phyloP scores from a whole-genome alignment of 2,797 vertebrate genomes.

The Ptychadena robeensis region DNA sequence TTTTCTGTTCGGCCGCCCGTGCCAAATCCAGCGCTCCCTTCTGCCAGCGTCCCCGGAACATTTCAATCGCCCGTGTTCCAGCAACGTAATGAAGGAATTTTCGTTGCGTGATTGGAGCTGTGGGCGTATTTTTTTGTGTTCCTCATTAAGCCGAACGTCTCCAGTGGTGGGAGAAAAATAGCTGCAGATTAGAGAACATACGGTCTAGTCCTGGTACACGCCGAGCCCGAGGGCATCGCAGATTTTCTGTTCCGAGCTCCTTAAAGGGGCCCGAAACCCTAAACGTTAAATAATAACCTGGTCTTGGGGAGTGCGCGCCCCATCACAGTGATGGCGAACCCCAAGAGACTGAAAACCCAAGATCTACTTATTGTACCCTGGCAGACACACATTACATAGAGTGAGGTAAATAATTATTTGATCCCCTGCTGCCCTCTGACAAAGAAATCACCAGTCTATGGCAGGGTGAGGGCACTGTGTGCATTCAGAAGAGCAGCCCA shows the following conservation, averaged over 20 bases:
- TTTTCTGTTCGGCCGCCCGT: not conserved
- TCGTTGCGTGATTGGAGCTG: not conserved
- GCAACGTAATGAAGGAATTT: not conserved
- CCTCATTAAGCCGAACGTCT: slow-evolving; percentile 40
- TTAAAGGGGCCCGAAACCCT: not conserved
- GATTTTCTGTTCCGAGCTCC: too few relatives aligned
- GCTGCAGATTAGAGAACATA: slow-evolving; percentile 40
- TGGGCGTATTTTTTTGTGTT: slow-evolving; percentile 53
- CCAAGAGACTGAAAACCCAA: too few relatives aligned
- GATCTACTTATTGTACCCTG: too few relatives aligned
- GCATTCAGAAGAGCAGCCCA: too few relatives aligned
- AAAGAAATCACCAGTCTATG: too few relatives aligned
- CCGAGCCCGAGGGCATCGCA: not conserved
- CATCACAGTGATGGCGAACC: too few relatives aligned
- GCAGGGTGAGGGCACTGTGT: too few relatives aligned
- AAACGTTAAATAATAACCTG: not conserved
- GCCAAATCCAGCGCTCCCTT: slow-evolving; percentile 11
- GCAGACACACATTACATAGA: too few relatives aligned
- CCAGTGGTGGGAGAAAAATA: slow-evolving; percentile 48
- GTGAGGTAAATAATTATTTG: too few relatives aligned
- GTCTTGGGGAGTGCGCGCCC: too few relatives aligned
- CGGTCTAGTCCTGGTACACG: slow-evolving; percentile 6
- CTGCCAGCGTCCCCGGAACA: slow-evolving; percentile 21
- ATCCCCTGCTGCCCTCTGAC: too few relatives aligned
- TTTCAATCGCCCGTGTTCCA: not conserved